Conservation (phyloP, 1,140 invertebrate genomes). For the Thrips palmi region DNA sequence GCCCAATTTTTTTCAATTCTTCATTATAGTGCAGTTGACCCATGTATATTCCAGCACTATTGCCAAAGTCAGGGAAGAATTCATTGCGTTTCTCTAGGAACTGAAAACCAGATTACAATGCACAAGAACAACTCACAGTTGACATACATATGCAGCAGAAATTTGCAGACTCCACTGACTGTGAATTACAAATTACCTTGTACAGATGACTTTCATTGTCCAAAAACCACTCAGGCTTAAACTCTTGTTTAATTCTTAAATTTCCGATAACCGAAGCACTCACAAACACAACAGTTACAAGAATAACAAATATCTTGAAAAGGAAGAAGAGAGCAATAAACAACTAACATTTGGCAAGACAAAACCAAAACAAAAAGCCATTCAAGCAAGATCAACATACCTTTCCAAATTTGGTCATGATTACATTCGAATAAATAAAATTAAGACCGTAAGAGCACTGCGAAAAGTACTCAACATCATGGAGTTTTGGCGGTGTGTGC, state of each 20-base stretch:
- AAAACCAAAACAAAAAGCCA: neutral
- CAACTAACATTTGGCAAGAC: neutral
- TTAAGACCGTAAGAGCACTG: constrained; percentile 30
- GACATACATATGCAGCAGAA: too few species aligned
- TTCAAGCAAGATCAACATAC: constrained; percentile 15
- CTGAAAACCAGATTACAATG: too few species aligned
- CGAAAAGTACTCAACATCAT: constrained; percentile 20
- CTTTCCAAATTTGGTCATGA: constrained; percentile 40
- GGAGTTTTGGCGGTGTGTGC: constrained; percentile 25
- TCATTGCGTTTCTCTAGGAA: constrained; percentile 31
- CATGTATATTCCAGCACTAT: constrained; percentile 43
- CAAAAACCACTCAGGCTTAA: constrained; percentile 61
- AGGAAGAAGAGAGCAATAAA: constrained; percentile 7
- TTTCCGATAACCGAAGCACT: constrained; percentile 38
- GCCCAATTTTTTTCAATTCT: constrained; percentile 38
- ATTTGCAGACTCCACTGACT: too few species aligned
- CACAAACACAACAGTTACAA: constrained; percentile 33
- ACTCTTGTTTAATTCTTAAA: constrained; percentile 46
- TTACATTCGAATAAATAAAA: constrained; percentile 34
- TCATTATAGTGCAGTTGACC: constrained; percentile 42
- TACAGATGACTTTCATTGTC: constrained; percentile 48
- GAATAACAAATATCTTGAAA: constrained; percentile 30
- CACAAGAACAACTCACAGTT: too few species aligned
- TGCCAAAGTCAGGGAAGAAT: constrained; percentile 43
- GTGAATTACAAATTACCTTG: too few species aligned